Percentiles rank a stretch among this genome's conserved stretches.
These are phyloP conservation scores for Drosophila watanabei DNA, from an alignment of 1,140 invertebrate genomes.

Conservation along the genomic window DNA sequence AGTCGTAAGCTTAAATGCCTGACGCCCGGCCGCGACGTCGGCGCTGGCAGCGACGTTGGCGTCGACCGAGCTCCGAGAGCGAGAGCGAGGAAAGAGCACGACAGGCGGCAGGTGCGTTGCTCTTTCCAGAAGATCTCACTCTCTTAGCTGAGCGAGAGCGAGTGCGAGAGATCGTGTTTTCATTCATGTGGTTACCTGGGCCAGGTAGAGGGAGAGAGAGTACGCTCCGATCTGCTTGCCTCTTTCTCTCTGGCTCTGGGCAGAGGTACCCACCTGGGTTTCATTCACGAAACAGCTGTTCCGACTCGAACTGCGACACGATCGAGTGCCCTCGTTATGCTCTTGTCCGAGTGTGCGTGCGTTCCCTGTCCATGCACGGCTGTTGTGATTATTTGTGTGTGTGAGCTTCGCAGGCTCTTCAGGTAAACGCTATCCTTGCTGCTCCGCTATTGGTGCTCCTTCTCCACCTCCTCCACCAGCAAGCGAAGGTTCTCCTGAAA, in stretches of 20 bases:
- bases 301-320: slow-evolving; percentile 75
- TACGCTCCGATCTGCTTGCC: slow-evolving; percentile 6
- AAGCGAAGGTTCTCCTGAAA: slow-evolving; percentile 28
- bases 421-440: slow-evolving; percentile 60
- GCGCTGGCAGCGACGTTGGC: slow-evolving; percentile 30
- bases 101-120: slow-evolving; percentile 74
- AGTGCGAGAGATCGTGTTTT: slow-evolving; percentile 57
- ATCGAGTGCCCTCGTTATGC: slow-evolving; percentile 82
- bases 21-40: slow-evolving; percentile 24
- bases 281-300: slow-evolving; percentile 83
- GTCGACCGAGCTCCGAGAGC: slow-evolving; percentile 6
- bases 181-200: slow-evolving; percentile 66
- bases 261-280: slow-evolving; percentile 65
- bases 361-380: slow-evolving; percentile 6
- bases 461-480: background rate
- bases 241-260: slow-evolving; percentile 7
- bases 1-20: slow-evolving; percentile 81
- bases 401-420: slow-evolving; percentile 30
- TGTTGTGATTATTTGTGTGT: slow-evolving; percentile 1
- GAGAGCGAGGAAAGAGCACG: slow-evolving; percentile 62
- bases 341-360: slow-evolving; percentile 34
- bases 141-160: slow-evolving; percentile 35
- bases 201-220: slow-evolving; percentile 21
- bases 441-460: slow-evolving; percentile 60
- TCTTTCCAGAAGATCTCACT: slow-evolving; percentile 57